phyloP scores from a whole-genome alignment of 2,797 vertebrate species.

The Pseudochirops corinnae region DNA sequence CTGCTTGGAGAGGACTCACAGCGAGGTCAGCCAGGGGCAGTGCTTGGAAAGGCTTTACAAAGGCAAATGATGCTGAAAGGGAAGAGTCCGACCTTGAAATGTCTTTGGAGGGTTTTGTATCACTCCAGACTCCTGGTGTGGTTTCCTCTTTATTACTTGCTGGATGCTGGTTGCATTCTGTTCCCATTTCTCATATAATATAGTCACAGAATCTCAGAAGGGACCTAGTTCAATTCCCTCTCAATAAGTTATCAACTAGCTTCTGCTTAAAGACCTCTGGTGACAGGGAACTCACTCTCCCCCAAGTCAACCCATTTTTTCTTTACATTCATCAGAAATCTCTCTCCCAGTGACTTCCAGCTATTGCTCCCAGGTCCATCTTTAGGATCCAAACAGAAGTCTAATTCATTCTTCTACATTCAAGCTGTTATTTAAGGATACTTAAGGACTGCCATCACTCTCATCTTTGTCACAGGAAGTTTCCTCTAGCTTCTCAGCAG shows the following conservation, averaged over 20 bases:
- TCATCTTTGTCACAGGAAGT: not conserved
- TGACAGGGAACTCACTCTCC: not conserved
- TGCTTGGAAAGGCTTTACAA: slow-evolving; percentile 35
- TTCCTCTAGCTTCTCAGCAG: not conserved
- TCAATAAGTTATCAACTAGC: not conserved
- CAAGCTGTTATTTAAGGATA: not conserved
- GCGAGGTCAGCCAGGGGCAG: not conserved
- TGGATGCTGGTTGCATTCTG: slow-evolving; percentile 35
- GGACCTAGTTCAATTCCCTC: not conserved
- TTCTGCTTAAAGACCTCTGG: not conserved
- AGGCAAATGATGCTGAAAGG: slow-evolving; percentile 35
- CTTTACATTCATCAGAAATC: not conserved
- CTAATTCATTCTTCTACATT: not conserved
- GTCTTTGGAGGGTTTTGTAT: slow-evolving; percentile 24
- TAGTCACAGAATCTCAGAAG: not conserved
- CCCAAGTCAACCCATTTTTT: not conserved
- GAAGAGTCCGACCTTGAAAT: slow-evolving; percentile 7
- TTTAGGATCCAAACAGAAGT: not conserved
- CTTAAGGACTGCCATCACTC: not conserved
- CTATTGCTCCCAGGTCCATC: not conserved
- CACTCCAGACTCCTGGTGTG: not conserved
- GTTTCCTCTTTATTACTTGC: slow-evolving; percentile 39
- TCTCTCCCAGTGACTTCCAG: not conserved
- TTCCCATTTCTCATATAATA: not conserved
- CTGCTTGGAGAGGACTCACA: not conserved